phyloP scores from a whole-genome alignment of 2,113 vertebrate genomes.

The Prinia subflava region DNA sequence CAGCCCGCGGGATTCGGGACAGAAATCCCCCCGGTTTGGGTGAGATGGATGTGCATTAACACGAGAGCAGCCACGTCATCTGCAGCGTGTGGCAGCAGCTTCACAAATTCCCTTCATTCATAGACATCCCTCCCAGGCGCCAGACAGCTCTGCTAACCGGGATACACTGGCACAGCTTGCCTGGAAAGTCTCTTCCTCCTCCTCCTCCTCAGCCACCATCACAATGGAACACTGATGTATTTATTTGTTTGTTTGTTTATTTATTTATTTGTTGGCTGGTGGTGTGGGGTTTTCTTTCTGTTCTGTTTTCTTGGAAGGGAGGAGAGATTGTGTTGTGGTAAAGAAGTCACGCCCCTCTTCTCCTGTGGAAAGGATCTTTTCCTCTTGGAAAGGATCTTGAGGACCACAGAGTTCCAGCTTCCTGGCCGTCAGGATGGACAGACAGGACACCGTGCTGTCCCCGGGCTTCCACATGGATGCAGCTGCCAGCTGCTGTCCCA shows the following conservation, averaged over 20 bases:
- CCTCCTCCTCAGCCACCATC: background rate
- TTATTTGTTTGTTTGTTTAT: background rate
- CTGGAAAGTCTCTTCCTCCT: background rate
- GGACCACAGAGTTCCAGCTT: rapidly evolving
- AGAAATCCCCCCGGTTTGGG: background rate
- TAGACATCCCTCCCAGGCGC: background rate
- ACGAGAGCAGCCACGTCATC: background rate
- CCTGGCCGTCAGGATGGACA: background rate
- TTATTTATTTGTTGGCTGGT: background rate
- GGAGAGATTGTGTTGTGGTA: rapidly evolving
- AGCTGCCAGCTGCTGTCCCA: background rate
- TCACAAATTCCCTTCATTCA: background rate
- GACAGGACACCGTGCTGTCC: background rate
- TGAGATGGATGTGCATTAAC: background rate
- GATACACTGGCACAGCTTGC: background rate
- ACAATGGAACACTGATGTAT: background rate
- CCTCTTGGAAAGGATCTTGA: background rate
- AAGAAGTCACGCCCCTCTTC: background rate
- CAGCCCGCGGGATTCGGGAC: background rate
- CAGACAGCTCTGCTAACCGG: background rate
- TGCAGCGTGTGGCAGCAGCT: background rate
- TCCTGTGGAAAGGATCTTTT: background rate
- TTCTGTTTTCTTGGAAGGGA: background rate
- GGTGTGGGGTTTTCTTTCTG: background rate
- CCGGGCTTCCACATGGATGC: background rate